These are phyloP conservation scores for Poecilia gillii DNA, from an alignment of 2,797 vertebrate species.

Conservation along the genomic window DNA sequence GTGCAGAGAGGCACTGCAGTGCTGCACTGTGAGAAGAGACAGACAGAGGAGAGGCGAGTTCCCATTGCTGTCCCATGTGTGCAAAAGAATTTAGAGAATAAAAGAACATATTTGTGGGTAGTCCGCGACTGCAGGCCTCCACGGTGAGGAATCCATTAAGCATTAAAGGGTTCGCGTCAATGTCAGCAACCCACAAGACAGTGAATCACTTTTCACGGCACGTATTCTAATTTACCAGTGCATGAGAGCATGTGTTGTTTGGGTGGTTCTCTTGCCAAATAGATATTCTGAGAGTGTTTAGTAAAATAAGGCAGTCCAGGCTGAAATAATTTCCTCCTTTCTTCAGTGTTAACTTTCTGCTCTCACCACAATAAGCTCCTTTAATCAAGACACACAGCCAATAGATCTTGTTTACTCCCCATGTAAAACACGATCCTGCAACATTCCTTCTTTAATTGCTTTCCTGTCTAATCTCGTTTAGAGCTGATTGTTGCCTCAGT, in stretches of 20 bases:
- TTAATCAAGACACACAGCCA: constrained; percentile 37
- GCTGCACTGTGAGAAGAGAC: constrained; percentile 60
- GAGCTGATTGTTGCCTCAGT: constrained; percentile 10
- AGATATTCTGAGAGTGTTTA: constrained; percentile 6
- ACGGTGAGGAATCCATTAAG: constrained; percentile 26
- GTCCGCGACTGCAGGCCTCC: constrained; percentile 14
- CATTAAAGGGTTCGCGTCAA: constrained; percentile 41
- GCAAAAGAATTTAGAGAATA: constrained; percentile 41
- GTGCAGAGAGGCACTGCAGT: constrained; percentile 79
- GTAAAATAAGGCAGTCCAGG: background rate
- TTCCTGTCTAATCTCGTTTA: constrained; percentile 36
- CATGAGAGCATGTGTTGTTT: constrained; percentile 13
- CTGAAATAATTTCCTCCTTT: constrained; percentile 12
- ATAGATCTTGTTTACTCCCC: constrained; percentile 8
- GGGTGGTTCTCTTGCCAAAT: constrained; percentile 5
- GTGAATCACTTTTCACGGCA: constrained; percentile 21
- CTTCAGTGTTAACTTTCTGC: background rate
- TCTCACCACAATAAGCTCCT: constrained; percentile 15
- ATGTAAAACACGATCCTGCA: constrained; percentile 12
- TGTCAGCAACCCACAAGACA: constrained; percentile 28
- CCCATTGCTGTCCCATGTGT: constrained; percentile 29
- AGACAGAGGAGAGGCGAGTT: constrained; percentile 46
- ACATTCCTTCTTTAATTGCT: constrained; percentile 12
- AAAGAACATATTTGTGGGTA: constrained; percentile 16
- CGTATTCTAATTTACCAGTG: background rate